phyloP scores from a whole-genome alignment of 2,888 invertebrate species.

The Esperia sulphurella region DNA sequence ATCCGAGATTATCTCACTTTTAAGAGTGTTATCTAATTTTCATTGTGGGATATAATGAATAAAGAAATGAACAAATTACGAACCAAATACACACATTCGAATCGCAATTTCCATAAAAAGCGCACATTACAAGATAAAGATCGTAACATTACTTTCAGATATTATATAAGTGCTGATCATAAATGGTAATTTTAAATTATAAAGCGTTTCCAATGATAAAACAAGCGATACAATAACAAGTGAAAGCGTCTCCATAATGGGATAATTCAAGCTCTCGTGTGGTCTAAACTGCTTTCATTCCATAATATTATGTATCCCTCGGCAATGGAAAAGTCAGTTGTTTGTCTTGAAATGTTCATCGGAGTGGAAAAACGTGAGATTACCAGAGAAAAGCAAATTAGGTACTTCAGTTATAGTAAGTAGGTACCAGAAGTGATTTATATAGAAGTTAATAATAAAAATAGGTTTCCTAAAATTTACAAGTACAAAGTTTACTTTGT shows the following conservation, averaged over 20 bases:
- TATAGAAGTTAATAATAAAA: no score
- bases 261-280: background rate
- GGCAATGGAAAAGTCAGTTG: background rate
- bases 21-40: no score
- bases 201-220: background rate
- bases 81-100: no score
- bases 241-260: background rate
- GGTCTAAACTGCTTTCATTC: constrained; percentile 22
- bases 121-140: no score
- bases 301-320: constrained; percentile 19
- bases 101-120: no score
- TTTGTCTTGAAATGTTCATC: background rate
- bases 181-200: background rate
- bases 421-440: no score
- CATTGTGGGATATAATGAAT: no score
- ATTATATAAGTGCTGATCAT: background rate
- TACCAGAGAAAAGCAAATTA: background rate
- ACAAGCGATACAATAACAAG: background rate
- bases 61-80: no score
- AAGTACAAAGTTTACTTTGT: no score
- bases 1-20: no score
- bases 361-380: constrained; percentile 6
- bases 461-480: no score
- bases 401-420: no score
- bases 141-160: background rate